These are phyloP conservation scores for Cyrtorhinus lividipennis DNA, from an alignment of 1,140 invertebrate species.

Conservation along the genomic window DNA sequence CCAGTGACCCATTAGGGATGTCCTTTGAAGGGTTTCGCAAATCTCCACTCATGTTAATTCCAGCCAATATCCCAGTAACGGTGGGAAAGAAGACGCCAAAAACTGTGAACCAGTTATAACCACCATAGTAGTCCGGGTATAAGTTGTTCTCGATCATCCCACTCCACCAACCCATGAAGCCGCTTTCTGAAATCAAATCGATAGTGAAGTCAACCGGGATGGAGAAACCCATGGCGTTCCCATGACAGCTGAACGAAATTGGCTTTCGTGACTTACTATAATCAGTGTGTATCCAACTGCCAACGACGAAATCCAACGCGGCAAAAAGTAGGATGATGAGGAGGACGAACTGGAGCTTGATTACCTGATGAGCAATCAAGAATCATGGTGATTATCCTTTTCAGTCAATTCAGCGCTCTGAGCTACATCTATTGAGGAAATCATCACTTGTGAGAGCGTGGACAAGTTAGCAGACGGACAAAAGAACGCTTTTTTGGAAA, in stretches of 20 bases:
- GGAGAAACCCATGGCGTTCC: no score
- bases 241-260: no score
- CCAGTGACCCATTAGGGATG: constrained; percentile 86
- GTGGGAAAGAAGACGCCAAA: constrained; percentile 93
- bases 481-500: no score
- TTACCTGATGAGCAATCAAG: no score
- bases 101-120: constrained; percentile 77
- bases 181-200: constrained; percentile 41
- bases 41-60: constrained; percentile 97
- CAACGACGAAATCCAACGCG: constrained; percentile 76
- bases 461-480: no score
- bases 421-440: no score
- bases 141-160: constrained; percentile 70
- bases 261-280: constrained; percentile 45
- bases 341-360: constrained; percentile 77
- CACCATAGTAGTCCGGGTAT: constrained; percentile 59
- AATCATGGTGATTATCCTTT: no score
- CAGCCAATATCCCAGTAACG: constrained; percentile 82
- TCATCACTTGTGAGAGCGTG: no score
- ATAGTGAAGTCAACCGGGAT: no score
- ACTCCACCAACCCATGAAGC: constrained; percentile 72
- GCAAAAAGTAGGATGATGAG: constrained; percentile 69
- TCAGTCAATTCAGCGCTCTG: no score
- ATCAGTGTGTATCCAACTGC: constrained; percentile 60
- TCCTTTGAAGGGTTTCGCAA: constrained; percentile 76